Evolutionary conservation across 2,888 invertebrate species (phyloP), one percentile per base, ranked within the genome.

Genomic region (Helicoverpa assulta): DNA sequence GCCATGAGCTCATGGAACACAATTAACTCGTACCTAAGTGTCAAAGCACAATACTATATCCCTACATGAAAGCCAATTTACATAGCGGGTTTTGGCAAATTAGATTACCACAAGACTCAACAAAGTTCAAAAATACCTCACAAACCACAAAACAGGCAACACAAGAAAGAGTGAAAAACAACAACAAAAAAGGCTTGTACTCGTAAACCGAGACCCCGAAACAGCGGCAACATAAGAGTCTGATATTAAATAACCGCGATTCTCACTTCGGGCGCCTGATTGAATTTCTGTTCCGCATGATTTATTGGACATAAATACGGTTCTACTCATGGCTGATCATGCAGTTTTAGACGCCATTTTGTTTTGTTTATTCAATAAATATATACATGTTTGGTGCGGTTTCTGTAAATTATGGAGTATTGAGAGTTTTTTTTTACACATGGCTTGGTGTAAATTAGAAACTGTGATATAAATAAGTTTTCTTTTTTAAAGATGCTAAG

Each of bases 271-370:
- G 86, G 87, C 82, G 85, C 83, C 86, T 89, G 90, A 93, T 93
- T 92, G 90, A 93, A 93, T 92, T 92, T 91, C 89, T 84, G 85
- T 89, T 88, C 85, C 88, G 86, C 86, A 89, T 93, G 92, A 92
- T 93, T 91, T 92, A 90, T 85, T 82, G 84, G 85, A 82, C 88
- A 90, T 91, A 91, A 91, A 92, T 90, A 91, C 85, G 59, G 87
- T 88, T 85, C 81, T 74, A 64, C 84, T 83, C 85, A 80, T 61
- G 61, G 55, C 82, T 76, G 84, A 87, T 85, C 81, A 80, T 85
- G 83, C 79, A 83, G 76, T 73, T 83, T 81, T 80, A 63, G 68
- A 43, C 43, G 73, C 76, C 67, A 76, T 76, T 82, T 81, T 81
- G 76, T 76, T 82, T 81, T 81, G 76, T 84, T 80, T 82, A 84